These are phyloP conservation scores for Carapus acus DNA, from an alignment of 2,797 vertebrate genomes.

Conservation along the genomic window DNA sequence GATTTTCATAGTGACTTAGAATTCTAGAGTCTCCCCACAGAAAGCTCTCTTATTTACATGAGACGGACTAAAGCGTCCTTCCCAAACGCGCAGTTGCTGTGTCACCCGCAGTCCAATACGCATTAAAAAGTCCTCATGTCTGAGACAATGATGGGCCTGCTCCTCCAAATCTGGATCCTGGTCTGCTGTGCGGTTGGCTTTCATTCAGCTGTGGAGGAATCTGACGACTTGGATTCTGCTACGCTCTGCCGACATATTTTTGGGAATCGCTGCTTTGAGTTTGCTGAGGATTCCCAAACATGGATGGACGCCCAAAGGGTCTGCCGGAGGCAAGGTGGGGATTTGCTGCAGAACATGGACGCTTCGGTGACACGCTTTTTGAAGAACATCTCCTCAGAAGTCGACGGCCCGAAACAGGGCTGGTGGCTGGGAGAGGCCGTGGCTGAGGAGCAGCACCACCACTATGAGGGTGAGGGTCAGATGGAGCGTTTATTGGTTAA, in stretches of 20 bases:
- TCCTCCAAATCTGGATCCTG: conserved; percentile 37
- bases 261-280: conserved; percentile 56
- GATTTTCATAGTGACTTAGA: conserved; percentile 75
- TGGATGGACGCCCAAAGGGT: conserved; percentile 58
- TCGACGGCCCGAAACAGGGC: conserved; percentile 24
- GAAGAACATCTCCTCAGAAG: conserved; percentile 20
- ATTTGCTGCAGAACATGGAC: conserved; percentile 56
- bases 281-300: conserved; percentile 40
- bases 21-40: conserved; percentile 60
- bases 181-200: conserved; percentile 58
- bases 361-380: conserved; percentile 44
- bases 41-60: conserved; percentile 65
- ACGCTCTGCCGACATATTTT: conserved; percentile 37
- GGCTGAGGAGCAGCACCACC: conserved; percentile 6
- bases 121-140: conserved; percentile 31
- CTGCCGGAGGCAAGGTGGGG: conserved; percentile 59
- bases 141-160: conserved; percentile 49
- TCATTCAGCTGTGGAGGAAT: conserved; percentile 18
- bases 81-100: conserved; percentile 14
- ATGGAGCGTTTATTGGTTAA: too few species aligned
- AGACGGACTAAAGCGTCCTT: conserved; percentile 38
- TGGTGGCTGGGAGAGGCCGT: conserved; percentile 65
- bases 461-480: background rate
- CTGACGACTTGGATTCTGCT: conserved; percentile 8
- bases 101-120: conserved; percentile 22